phyloP scores from a whole-genome alignment of 1,140 invertebrate species.

The Zophobas morio region DNA sequence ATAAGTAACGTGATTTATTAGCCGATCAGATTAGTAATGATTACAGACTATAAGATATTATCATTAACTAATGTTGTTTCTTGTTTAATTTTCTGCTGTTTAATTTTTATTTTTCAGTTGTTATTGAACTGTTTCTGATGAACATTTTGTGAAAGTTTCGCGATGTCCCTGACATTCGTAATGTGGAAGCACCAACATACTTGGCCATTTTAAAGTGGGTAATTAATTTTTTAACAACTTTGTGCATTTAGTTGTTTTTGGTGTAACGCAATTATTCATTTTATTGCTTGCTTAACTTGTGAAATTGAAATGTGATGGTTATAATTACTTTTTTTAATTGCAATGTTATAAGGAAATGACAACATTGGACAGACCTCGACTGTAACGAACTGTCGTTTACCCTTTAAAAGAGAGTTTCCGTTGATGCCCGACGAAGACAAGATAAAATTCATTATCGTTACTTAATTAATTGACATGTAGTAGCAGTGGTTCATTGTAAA shows the following conservation, averaged over 20 bases:
- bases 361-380: neutral
- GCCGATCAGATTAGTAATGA: too few relatives aligned
- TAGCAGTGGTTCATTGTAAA: too few relatives aligned
- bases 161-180: conserved; percentile 29
- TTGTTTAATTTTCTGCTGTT: neutral
- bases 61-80: too few relatives aligned
- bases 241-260: neutral
- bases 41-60: too few relatives aligned
- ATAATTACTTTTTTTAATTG: conserved; percentile 24
- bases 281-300: conserved; percentile 17
- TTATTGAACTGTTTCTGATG: neutral
- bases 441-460: too few relatives aligned
- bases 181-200: neutral
- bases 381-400: conserved; percentile 7
- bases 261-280: neutral
- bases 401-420: neutral
- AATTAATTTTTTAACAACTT: neutral
- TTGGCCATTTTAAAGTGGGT: neutral
- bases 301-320: conserved; percentile 37
- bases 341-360: neutral
- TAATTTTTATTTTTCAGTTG: conserved; percentile 8
- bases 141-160: conserved; percentile 15
- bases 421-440: neutral
- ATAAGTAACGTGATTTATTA: too few relatives aligned
- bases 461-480: too few relatives aligned